These are phyloP conservation scores for Tangara arthus DNA, from an alignment of 2,797 vertebrate genomes.

Conservation along the genomic window DNA sequence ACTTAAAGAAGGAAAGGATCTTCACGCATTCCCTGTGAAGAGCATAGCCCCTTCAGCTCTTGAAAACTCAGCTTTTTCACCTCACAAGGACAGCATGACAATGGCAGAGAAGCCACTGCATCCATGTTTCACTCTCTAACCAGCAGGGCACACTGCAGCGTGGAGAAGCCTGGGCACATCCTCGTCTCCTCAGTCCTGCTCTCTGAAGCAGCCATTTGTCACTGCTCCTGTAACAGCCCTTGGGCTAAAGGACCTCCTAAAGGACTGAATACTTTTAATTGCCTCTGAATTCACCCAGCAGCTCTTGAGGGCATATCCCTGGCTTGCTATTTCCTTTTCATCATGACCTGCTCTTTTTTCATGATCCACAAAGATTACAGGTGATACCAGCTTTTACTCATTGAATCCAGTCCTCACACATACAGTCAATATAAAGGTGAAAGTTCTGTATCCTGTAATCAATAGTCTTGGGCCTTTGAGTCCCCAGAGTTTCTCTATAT, in stretches of 20 bases:
- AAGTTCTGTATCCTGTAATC: background rate
- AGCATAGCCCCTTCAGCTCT: background rate
- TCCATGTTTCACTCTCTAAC: background rate
- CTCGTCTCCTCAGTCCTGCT: background rate
- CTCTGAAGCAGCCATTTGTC: background rate
- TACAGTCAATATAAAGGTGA: background rate
- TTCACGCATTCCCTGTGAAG: background rate
- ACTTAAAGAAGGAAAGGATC: background rate
- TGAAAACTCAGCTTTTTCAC: background rate
- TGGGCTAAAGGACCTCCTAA: background rate
- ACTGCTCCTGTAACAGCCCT: background rate
- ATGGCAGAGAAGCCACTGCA: background rate
- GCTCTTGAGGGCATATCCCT: background rate
- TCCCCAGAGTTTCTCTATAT: background rate
- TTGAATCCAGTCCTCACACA: background rate
- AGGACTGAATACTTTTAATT: background rate
- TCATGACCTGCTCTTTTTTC: background rate
- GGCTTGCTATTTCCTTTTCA: background rate
- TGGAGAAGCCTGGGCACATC: background rate
- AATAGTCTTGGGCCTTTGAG: background rate
- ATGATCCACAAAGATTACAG: background rate
- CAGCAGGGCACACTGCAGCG: background rate
- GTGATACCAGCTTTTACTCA: background rate
- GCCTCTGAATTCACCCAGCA: background rate
- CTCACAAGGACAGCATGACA: background rate